These are phyloP conservation scores for Myotis davidii DNA, from an alignment of 2,113 vertebrate genomes.

Conservation along the genomic window DNA sequence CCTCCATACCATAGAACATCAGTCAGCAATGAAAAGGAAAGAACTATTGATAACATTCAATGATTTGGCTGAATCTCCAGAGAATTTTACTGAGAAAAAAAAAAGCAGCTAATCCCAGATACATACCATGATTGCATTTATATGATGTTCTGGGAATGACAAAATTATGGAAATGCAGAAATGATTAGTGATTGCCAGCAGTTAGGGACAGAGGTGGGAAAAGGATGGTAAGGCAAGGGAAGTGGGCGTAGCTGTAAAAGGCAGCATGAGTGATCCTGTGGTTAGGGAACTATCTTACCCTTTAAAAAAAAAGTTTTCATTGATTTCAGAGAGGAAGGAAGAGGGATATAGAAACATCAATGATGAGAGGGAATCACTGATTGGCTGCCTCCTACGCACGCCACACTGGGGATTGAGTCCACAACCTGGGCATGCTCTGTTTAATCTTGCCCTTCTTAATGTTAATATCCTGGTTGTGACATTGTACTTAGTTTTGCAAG, in stretches of 20 bases:
- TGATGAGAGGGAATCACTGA: too few species aligned
- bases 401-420: too few species aligned
- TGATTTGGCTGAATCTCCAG: background rate
- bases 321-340: too few species aligned
- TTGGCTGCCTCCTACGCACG: too few species aligned
- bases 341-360: too few species aligned
- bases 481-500: background rate
- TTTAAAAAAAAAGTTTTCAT: too few species aligned
- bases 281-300: background rate
- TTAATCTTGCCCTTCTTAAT: too few species aligned
- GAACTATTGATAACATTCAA: background rate
- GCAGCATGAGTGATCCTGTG: background rate
- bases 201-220: background rate
- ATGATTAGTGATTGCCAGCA: background rate
- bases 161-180: background rate
- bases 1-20: background rate
- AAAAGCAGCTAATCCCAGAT: background rate
- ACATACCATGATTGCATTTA: background rate
- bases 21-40: background rate
- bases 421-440: too few species aligned
- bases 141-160: background rate
- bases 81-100: background rate
- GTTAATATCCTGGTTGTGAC: background rate
- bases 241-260: background rate
- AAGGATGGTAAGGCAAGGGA: background rate